phyloP scores from a whole-genome alignment of 2,797 vertebrate genomes.

The Falco peregrinus region DNA sequence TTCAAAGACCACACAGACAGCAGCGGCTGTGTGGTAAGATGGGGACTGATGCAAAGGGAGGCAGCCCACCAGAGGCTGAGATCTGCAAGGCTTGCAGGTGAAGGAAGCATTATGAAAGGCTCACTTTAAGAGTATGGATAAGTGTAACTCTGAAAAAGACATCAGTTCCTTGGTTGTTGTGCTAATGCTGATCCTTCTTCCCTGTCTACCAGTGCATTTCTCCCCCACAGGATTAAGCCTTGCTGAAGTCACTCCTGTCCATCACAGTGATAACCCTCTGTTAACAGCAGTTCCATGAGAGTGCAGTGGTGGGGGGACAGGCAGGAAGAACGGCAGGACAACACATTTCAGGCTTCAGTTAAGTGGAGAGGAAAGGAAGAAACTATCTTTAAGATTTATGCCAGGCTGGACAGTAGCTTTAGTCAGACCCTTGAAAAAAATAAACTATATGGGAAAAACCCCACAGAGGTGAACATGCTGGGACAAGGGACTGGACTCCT shows the following conservation, averaged over 20 bases:
- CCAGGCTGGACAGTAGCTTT: background rate
- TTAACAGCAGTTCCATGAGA: background rate
- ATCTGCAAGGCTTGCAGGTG: constrained; percentile 47
- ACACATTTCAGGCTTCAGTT: background rate
- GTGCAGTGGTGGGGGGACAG: background rate
- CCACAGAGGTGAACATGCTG: background rate
- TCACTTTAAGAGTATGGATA: background rate
- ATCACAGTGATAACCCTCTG: background rate
- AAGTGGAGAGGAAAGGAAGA: background rate
- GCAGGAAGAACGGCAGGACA: background rate
- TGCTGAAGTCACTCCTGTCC: background rate
- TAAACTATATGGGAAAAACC: background rate
- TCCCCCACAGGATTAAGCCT: background rate
- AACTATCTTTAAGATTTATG: background rate
- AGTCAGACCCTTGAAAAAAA: constrained; percentile 36
- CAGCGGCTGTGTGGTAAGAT: constrained; percentile 4
- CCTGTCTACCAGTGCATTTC: background rate
- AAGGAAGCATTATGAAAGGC: background rate
- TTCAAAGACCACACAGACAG: constrained; percentile 79
- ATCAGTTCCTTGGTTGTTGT: background rate
- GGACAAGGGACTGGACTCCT: background rate
- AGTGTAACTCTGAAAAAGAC: background rate
- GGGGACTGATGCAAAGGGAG: background rate
- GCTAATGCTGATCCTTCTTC: background rate
- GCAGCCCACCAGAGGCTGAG: background rate